Evolutionary conservation across 92 coral and sea anemone genomes (phyloP), one percentile per base, ranked within the genome.

Genomic region (Zoanthus solanderi): DNA sequence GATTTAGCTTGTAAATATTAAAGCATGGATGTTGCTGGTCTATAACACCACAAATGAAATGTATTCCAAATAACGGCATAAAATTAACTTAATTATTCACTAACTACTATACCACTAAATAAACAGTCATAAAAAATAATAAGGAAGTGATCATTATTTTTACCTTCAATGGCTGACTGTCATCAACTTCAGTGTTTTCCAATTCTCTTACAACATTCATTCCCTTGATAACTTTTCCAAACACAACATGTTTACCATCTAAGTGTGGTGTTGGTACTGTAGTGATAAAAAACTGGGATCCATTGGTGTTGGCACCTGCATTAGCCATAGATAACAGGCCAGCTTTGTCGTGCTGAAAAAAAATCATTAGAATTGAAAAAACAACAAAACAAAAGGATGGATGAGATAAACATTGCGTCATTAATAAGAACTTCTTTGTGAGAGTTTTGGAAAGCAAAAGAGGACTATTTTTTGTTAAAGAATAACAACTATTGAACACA

Each of bases 291-390:
- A 96, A 96, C 93, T 96, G 98, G 10, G 98, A 96, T 1, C 98
- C 98, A 90, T 96, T 96, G 37, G 98, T 96, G 79, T 96, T 94
- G 53, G 94, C 61, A 31, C 98, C 98, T 18, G 98, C 45, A 87
- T 96, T 96, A 5, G 98, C 98, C 98, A 96, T 96, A 77, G 98
- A 96, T 23, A 96, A 81, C 12, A 96, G 56, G n/a, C 98, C 98
- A 72, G 92, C 80, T 84, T 72, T 76, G 29, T 94, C 93, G 89
- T 96, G 98, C 98, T 96, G 88, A 13, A 81, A 57, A 71, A 50
- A 50, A 37, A 37, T 37, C 56, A 50, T 7, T 50, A 50, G 12
- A 7, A 29, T 47, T 60, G 32, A 2, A 67, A 16, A 57, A 42
- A 7, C 56, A 34, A 12, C 34, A 4, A 18, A 84, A 9, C 23